Conservation (phyloP, 2,113 vertebrate species). For the Elaphurus davidianus region DNA sequence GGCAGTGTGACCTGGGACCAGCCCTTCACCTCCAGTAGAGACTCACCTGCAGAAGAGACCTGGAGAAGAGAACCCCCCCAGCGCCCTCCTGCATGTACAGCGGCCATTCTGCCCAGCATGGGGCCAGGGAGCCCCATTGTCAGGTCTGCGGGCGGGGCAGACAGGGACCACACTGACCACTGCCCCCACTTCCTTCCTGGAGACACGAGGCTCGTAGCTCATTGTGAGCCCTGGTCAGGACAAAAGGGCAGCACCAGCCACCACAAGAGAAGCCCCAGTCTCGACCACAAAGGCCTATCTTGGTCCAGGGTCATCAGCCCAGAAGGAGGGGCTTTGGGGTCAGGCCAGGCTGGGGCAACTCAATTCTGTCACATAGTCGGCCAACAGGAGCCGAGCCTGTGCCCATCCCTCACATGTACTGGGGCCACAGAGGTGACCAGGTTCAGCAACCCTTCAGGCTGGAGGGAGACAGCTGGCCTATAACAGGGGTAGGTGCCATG, state of each 20-base stretch:
- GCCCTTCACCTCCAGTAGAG: neutral
- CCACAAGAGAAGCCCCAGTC: neutral
- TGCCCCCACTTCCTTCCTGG: neutral
- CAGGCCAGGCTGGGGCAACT: neutral
- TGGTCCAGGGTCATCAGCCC: neutral
- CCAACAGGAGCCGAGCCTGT: neutral
- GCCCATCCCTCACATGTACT: too few relatives aligned
- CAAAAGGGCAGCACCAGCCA: neutral
- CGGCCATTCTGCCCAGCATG: neutral
- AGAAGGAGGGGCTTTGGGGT: neutral
- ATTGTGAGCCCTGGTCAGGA: neutral
- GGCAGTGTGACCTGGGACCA: neutral
- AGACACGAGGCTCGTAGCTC: neutral
- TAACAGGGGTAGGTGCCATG: too few relatives aligned
- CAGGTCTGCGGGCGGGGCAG: neutral
- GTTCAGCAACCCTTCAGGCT: neutral
- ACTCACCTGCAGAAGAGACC: neutral
- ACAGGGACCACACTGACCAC: neutral
- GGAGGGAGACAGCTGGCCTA: neutral
- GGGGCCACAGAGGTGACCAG: neutral
- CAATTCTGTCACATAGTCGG: neutral
- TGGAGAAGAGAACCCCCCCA: neutral
- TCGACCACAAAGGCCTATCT: neutral
- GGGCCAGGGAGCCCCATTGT: neutral
- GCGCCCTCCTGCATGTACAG: neutral